These are phyloP conservation scores for Cettia cetti DNA, from an alignment of 2,113 vertebrate species.

Conservation along the genomic window DNA sequence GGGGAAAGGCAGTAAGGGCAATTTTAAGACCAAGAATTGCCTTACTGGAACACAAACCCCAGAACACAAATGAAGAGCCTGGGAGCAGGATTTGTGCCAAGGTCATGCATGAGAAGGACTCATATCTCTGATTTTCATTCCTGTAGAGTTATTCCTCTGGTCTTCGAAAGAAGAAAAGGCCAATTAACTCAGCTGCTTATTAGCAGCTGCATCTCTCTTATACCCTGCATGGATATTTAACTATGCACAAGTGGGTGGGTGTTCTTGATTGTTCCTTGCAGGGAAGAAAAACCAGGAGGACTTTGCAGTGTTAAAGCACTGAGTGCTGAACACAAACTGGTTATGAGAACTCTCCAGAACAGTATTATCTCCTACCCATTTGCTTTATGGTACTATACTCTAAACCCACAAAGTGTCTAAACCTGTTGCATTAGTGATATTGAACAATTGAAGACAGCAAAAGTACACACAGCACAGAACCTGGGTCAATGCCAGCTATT, in stretches of 20 bases:
- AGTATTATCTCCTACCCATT: background rate
- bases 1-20: background rate
- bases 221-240: background rate
- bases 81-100: background rate
- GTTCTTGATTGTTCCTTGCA: background rate
- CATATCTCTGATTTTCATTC: background rate
- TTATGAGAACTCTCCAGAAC: background rate
- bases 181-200: background rate
- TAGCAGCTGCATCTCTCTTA: background rate
- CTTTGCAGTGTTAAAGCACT: background rate
- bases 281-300: background rate
- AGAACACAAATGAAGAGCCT: background rate
- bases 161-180: background rate
- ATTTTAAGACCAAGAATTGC: background rate
- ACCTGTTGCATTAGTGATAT: background rate
- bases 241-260: background rate
- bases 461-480: background rate
- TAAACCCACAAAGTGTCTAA: background rate
- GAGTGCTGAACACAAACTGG: background rate
- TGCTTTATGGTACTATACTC: background rate
- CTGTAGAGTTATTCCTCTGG: background rate
- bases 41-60: background rate
- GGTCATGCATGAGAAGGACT: background rate
- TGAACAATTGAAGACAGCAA: background rate
- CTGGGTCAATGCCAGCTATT: background rate